Evolutionary conservation across 1,140 invertebrate genomes (phyloP), one percentile per base, ranked within the genome.

Genomic region (Contarinia nasturtii): DNA sequence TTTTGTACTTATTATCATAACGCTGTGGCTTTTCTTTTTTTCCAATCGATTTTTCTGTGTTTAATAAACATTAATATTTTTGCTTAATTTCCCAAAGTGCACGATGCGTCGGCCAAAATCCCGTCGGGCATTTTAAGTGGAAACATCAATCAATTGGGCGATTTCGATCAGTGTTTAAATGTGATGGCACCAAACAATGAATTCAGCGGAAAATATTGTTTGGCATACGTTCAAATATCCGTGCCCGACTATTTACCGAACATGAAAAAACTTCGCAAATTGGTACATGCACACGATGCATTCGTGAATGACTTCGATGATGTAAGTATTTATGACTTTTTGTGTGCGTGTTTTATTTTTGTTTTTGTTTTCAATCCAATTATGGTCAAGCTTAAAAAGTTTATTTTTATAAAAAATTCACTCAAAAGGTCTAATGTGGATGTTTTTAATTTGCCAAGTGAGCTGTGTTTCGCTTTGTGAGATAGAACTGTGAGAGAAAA

Each of bases 131-230:
- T 77, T 17, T 50, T 78, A 17, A 76, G 66, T 56, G 75, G 75
- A 36, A 78, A 78, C 54, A 65, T 76, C 8, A 77, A 77, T 64
- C 74, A 77, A 46, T 63, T 71, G 7, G 75, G 75, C 10, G 75
- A 78, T 52, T 77, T 73, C 48, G 74, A 77, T 54, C 71, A 76
- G 51, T 78, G 75, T 52, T 37, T 77, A 41, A 57, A 56, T n/a
- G 54, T 66, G 14, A 52, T 61, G 27, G 63, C 57, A 2, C 52
- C 52, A 11, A 48, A 47, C 19, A 58, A 65, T 4, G 61, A 58
- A 15, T 65, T 77, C 11, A 60, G 56, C 2, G 76, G 75, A 18
- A 67, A 76, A 53, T 79, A 79, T 53, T 79, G 77, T 50, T 59
- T 79, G 44, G 67, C 70, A 12, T 75, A 70, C 53, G 57, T 77